phyloP scores from a whole-genome alignment of 2,113 vertebrate genomes.

The Bufo bufo region DNA sequence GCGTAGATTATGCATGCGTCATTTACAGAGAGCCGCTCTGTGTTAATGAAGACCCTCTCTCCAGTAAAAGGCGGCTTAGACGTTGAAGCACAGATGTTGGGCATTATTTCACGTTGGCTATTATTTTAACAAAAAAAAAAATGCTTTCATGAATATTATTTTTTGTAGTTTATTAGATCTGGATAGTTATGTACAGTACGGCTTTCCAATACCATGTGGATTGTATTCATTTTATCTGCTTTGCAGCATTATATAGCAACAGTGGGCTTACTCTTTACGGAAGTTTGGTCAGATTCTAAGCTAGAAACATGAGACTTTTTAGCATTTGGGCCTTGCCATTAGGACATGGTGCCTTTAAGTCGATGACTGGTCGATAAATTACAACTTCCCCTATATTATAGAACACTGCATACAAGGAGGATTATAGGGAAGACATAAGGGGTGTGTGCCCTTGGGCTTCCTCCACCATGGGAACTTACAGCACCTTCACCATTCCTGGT shows the following conservation, averaged over 20 bases:
- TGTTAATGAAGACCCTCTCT: constrained; percentile 48
- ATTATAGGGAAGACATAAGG: no score
- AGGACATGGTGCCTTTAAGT: no score
- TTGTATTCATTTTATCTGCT: neutral
- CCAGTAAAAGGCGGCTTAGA: constrained; percentile 40
- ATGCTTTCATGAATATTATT: constrained; percentile 45
- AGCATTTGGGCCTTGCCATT: no score
- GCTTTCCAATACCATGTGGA: neutral
- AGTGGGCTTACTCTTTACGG: neutral
- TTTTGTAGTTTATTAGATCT: neutral
- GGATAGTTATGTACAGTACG: neutral
- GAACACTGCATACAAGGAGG: no score
- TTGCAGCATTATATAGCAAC: neutral
- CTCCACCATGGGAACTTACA: no score
- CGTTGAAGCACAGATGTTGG: constrained; percentile 20
- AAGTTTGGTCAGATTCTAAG: neutral
- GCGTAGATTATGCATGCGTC: constrained; percentile 41
- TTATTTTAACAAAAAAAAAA: constrained; percentile 25
- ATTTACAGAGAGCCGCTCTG: constrained; percentile 25
- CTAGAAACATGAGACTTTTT: neutral
- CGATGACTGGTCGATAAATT: no score
- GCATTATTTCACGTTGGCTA: constrained; percentile 16
- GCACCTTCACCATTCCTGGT: no score
- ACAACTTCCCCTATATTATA: no score
- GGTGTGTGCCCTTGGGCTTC: no score